These are phyloP conservation scores for Pocillopora grandis DNA, from an alignment of 92 coral and sea anemone genomes.

Conservation along the genomic window DNA sequence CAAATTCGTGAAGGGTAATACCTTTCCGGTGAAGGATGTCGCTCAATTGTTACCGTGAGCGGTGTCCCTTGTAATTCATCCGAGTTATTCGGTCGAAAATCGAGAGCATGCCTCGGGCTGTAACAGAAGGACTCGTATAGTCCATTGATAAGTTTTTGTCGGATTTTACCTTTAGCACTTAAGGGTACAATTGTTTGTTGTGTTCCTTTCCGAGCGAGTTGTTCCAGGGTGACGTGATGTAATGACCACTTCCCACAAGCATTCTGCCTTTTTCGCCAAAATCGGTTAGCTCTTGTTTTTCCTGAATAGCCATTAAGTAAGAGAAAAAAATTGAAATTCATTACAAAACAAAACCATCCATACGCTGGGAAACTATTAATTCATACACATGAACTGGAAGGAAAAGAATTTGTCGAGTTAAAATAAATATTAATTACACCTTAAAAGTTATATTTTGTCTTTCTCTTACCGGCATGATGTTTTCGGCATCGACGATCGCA, in stretches of 20 bases:
- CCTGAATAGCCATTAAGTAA: slow-evolving; percentile 32
- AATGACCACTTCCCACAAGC: slow-evolving; percentile 59
- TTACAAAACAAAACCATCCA: slow-evolving; percentile 1
- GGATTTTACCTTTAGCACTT: slow-evolving; percentile 70
- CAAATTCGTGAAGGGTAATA: slow-evolving; percentile 28
- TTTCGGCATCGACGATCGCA: slow-evolving; percentile 55
- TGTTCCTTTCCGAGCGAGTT: slow-evolving; percentile 16
- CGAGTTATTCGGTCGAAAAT: slow-evolving; percentile 57
- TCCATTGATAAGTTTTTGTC: slow-evolving; percentile 79
- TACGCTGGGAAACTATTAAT: neutral
- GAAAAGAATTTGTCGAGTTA: slow-evolving; percentile 33
- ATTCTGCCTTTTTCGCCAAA: slow-evolving; percentile 67
- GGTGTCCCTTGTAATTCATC: slow-evolving; percentile 31
- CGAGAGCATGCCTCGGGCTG: slow-evolving; percentile 68
- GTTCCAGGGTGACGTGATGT: slow-evolving; percentile 26
- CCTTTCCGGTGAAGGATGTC: slow-evolving; percentile 36
- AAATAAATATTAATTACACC: slow-evolving; percentile 55
- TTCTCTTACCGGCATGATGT: slow-evolving; percentile 61
- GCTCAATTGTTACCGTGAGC: slow-evolving; percentile 20
- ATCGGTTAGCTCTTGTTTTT: slow-evolving; percentile 56
- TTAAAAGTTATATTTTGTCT: slow-evolving; percentile 60
- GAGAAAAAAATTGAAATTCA: neutral
- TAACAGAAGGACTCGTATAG: slow-evolving; percentile 85
- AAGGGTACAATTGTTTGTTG: slow-evolving; percentile 28
- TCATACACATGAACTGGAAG: neutral